Evolutionary conservation across 2,113 vertebrate species (phyloP), one percentile per base, ranked within the genome.

Genomic region (Corythornis vintsioides): DNA sequence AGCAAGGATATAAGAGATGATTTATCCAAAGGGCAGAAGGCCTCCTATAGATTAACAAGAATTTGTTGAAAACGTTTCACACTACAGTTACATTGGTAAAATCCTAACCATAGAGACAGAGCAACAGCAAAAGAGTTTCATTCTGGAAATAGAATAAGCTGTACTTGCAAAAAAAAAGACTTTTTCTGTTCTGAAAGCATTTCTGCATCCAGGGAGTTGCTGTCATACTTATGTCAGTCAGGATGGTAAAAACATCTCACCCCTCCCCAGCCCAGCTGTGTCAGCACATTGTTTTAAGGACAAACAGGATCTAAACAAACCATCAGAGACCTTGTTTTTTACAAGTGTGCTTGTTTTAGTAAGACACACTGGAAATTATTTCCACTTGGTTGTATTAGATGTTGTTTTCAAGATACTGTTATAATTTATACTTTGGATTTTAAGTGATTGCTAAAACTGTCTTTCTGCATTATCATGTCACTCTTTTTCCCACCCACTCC

Each of bases 261-360:
- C 56, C 29, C 21, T 83, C 7, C 22, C 21, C 31, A 89, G 22
- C 21, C 24, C 31, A 63, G 45, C 59, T 83, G 73, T 63, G 60
- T 93, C 92, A 95, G 92, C 90, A 83, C 59, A 78, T 71, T 74
- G 31, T 80, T 95, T 95, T 83, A 95, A 92, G 85, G 59, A 10
- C 60, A 91, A 83, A 61, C 21, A 57, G 3, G 10, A 9, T 59
- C 75, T 85, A 96, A 94, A 86, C 78, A 88, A 89, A 67, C 13
- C 45, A 11, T 48, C 53, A 64, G 4, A 78, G 12, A 47, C 8
- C 2, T 38, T 38, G 38, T 38, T 70, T 79, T 81, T 59, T 9
- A 19, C 74, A 81, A 10, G 20, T 81, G 9, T 86, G 4, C 24
- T 88, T 70, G 43, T 15, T 93, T 86, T 48, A 88, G 31, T 65